Base-by-base conservation (phyloP, 2,113 vertebrate species). In the Varanus komodoensis region DNA sequence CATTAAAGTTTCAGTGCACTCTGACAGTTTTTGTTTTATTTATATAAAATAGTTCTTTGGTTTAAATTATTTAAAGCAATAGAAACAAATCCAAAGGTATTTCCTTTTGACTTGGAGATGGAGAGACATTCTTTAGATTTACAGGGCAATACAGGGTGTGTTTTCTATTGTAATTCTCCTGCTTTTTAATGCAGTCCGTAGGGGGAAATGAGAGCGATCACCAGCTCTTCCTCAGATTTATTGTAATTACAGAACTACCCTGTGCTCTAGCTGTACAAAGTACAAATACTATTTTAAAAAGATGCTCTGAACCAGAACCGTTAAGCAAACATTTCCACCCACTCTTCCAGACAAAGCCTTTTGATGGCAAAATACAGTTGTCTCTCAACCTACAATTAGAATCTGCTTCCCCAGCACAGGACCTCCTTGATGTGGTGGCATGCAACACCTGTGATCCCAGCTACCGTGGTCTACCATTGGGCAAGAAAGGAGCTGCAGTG, bases 21-120 rank as follows among this genome's bases (percentile, higher is more conserved):
- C 83, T 92, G 81, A 91, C 50, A 93, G 67, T 95, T 89, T 95
- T 90, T 93, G 94, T 93, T 96, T 96, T 91, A 96, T 96, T 95
- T 94, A 95, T 95, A 94, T 91, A 86, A 95, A 95, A 89, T 95
- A 91, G 89, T 92, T 93, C 89, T 93, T 86, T 87, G 92, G 77
- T 91, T 92, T 96, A 92, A 95, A 94, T 95, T 95, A 94, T 95
- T 95, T 91, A 96, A 95, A 90, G 15, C 88, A 91, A 87, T 75
- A 89, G 93, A 91, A 94, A 95, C 90, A 95, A 94, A 95, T 95
- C 89, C 91, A 93, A 92, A 96, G 75, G 82, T 82, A 91, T 85
- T 93, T 96, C 74, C 75, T 96, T 95, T 92, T 92, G 91, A 92
- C 67, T 80, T 94, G 69, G 90, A 90, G 92, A 52, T 88, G 91